Conservation (phyloP, 1,140 invertebrate species). For the Tetramorium simillimum region DNA sequence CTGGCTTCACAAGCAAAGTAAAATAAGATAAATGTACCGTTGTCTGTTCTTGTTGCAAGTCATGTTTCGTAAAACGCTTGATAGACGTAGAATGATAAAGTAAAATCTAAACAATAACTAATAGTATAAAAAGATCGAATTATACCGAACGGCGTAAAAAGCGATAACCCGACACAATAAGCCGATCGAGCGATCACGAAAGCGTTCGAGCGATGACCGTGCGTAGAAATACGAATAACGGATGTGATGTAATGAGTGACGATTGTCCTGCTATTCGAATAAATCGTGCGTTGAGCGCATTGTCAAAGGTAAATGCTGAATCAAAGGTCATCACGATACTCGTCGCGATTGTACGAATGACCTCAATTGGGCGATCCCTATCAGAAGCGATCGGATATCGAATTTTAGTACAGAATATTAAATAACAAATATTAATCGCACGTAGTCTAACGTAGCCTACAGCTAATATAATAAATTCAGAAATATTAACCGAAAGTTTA, state of each 20-base stretch:
- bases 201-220: constrained; percentile 17
- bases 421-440: not conserved
- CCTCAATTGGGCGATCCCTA: constrained; percentile 19
- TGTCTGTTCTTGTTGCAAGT: not conserved
- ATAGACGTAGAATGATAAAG: not conserved
- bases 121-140: not conserved
- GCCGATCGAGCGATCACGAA: not conserved
- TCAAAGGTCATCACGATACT: not conserved
- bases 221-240: constrained; percentile 14
- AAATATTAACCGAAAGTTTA: not conserved
- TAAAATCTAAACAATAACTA: not conserved
- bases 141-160: not conserved
- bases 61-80: not conserved
- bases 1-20: not conserved
- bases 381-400: constrained; percentile 23
- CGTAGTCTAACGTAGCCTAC: not conserved
- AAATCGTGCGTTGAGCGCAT: not conserved
- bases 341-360: constrained; percentile 18
- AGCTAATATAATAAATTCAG: not conserved
- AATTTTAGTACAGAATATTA: constrained; percentile 21
- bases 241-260: constrained; percentile 1
- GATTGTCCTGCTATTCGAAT: not conserved
- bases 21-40: constrained; percentile 33
- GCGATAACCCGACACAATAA: constrained; percentile 7
- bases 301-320: not conserved